These are phyloP conservation scores for Drosophila anceps DNA, from an alignment of 2,888 invertebrate genomes.

Conservation along the genomic window DNA sequence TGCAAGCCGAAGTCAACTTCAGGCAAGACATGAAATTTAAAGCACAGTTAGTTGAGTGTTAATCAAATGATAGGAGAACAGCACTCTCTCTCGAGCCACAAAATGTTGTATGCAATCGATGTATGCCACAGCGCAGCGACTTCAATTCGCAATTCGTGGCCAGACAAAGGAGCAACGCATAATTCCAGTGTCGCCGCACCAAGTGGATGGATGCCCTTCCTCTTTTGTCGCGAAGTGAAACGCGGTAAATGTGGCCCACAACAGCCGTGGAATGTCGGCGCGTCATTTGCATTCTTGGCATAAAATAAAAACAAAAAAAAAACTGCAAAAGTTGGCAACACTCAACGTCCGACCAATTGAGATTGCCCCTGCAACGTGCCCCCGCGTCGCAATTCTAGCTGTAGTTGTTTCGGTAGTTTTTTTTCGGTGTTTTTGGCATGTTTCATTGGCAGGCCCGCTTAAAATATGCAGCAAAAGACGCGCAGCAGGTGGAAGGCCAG, in stretches of 20 bases:
- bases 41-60: constrained; percentile 6
- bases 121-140: constrained; percentile 8
- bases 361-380: neutral
- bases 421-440: constrained; percentile 73
- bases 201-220: constrained; percentile 52
- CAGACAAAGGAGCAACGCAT: constrained; percentile 49
- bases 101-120: constrained; percentile 9
- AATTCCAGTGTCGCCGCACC: constrained; percentile 55
- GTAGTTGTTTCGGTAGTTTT: constrained; percentile 61
- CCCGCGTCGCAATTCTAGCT: neutral
- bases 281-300: constrained; percentile 80
- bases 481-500: constrained; percentile 66
- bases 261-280: constrained; percentile 32
- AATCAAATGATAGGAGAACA: constrained; percentile 36
- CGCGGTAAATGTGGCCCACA: constrained; percentile 45
- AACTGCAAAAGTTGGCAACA: constrained; percentile 55
- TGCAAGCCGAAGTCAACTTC: neutral
- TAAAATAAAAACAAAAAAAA: constrained; percentile 19
- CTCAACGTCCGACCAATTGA: constrained; percentile 39
- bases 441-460: constrained; percentile 74
- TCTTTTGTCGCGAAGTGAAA: constrained; percentile 26
- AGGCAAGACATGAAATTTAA: constrained; percentile 21
- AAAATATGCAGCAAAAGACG: constrained; percentile 66
- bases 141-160: constrained; percentile 22
- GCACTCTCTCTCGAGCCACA: constrained; percentile 8